Conservation (phyloP, 2,113 vertebrate genomes). For the Arvicanthis niloticus region DNA sequence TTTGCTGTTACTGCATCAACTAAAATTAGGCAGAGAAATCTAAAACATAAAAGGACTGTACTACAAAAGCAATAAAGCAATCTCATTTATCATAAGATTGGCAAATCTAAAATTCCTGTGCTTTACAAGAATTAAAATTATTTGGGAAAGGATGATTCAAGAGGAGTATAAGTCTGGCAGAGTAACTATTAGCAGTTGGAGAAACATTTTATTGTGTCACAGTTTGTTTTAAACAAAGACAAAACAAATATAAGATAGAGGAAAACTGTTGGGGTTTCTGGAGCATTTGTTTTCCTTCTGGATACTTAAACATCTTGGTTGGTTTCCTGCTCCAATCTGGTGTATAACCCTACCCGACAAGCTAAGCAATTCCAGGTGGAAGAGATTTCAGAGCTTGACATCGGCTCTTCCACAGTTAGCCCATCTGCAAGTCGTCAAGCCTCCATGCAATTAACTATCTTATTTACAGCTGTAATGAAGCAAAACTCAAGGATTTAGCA, state of each 20-base stretch:
- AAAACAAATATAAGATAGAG: constrained; percentile 73
- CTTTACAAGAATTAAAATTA: constrained; percentile 5
- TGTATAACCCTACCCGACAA: constrained; percentile 62
- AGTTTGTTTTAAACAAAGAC: constrained; percentile 71
- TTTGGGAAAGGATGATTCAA: not conserved
- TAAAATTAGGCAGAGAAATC: constrained; percentile 62
- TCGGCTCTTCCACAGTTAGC: constrained; percentile 86
- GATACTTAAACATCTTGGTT: constrained; percentile 78
- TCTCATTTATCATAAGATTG: not conserved
- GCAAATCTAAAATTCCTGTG: constrained; percentile 40
- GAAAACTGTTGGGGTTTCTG: constrained; percentile 76
- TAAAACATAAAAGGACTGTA: constrained; percentile 54
- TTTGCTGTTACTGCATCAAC: constrained; percentile 27
- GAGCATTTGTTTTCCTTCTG: constrained; percentile 75
- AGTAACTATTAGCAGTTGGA: constrained; percentile 56
- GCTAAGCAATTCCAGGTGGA: constrained; percentile 85
- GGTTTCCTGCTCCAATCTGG: constrained; percentile 76
- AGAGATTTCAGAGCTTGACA: constrained; percentile 85
- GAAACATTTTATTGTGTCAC: constrained; percentile 61
- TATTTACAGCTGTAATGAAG: constrained; percentile 92
- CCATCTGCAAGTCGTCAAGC: constrained; percentile 92
- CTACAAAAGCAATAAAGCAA: constrained; percentile 49
- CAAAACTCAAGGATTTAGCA: constrained; percentile 92
- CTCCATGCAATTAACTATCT: constrained; percentile 89
- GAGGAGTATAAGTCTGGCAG: constrained; percentile 41